These are phyloP conservation scores for Athene noctua DNA, from an alignment of 2,113 vertebrate genomes.

Conservation along the genomic window DNA sequence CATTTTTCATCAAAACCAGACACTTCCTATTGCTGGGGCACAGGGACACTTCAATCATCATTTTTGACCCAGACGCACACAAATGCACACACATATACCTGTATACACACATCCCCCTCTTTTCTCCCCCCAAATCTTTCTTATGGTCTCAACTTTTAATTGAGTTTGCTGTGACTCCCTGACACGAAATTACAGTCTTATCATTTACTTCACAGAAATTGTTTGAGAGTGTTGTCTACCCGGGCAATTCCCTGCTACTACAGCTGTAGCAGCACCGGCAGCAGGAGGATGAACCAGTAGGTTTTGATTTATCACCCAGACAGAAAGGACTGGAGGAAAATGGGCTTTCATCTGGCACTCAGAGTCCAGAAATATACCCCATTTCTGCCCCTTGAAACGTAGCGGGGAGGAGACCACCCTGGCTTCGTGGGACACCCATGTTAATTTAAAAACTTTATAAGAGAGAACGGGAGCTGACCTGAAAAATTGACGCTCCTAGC, in stretches of 20 bases:
- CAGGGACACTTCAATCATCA: not conserved
- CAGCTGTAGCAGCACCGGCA: not conserved
- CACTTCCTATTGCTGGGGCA: not conserved
- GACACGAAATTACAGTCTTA: not conserved
- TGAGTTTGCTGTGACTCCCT: not conserved
- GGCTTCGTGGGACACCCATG: not conserved
- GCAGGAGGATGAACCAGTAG: not conserved
- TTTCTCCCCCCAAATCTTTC: too few relatives aligned
- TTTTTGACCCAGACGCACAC: not conserved
- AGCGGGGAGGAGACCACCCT: not conserved
- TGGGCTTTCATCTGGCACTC: not conserved
- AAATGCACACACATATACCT: too few relatives aligned
- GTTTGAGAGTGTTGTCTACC: not conserved
- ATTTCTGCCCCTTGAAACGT: not conserved
- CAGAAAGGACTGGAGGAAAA: not conserved
- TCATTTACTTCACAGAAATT: not conserved
- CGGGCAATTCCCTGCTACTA: not conserved
- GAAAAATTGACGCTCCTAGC: not conserved
- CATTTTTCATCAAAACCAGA: not conserved
- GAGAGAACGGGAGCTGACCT: not conserved
- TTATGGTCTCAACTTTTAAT: not conserved
- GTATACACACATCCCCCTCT: not conserved
- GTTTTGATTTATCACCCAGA: not conserved
- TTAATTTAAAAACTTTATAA: not conserved
- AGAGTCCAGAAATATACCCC: not conserved